A percentile compares a stretch with the other conserved stretches of the same genome.
Conservation (phyloP, 2,797 vertebrate genomes). For the Steatocranus sp. region DNA sequence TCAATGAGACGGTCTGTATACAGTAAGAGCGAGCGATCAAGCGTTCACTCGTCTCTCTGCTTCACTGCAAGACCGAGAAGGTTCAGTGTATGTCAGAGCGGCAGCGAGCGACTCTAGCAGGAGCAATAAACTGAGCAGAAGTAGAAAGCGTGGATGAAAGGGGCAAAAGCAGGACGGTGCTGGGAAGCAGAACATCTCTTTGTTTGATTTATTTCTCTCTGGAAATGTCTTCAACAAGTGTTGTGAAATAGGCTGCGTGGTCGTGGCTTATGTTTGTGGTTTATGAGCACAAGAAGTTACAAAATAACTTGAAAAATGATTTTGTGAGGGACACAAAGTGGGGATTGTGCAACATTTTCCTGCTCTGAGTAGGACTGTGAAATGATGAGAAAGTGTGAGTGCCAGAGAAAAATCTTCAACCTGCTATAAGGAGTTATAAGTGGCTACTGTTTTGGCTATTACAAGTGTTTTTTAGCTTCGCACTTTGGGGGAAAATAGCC, state of each 20-base stretch:
- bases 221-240: background rate
- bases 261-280: background rate
- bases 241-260: background rate
- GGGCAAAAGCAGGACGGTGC: background rate
- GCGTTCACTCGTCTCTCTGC: constrained; percentile 32
- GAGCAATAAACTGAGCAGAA: constrained; percentile 14
- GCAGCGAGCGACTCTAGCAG: constrained; percentile 16
- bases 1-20: constrained; percentile 38
- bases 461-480: background rate
- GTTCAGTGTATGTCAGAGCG: constrained; percentile 23
- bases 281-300: background rate
- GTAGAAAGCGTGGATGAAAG: background rate
- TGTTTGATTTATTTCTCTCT: background rate
- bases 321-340: background rate
- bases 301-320: background rate
- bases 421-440: background rate
- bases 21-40: constrained; percentile 35
- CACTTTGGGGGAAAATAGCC: background rate
- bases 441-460: background rate
- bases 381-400: background rate
- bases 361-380: background rate
- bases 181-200: background rate
- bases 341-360: background rate
- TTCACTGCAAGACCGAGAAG: constrained; percentile 22
- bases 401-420: background rate